Base-by-base conservation (phyloP, 2,113 vertebrate genomes). In the Oryzias javanicus region DNA sequence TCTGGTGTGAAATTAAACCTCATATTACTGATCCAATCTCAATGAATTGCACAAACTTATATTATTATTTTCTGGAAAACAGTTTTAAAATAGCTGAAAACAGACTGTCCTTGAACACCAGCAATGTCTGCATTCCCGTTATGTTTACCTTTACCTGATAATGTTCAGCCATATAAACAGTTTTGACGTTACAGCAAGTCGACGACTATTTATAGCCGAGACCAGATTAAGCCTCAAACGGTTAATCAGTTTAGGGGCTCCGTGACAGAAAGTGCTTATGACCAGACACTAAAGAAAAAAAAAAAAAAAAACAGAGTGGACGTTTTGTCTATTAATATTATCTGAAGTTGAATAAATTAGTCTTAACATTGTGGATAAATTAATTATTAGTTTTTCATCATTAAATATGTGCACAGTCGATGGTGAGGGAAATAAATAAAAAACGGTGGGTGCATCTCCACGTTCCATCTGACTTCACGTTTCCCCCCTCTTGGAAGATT, bases 161-260 rank as follows among this genome's bases (percentile, higher is more conserved):
- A 6, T 71, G 51, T 24, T 51, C 19, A 6, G 4, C 22, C 41
- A 42, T 53, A 19, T 29, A 14, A 44, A 53, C 14, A n/a, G n/a
- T 40, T 49, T 59, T 61, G 29, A 27, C 55, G n/a, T 20, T 35
- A 14, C 40, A 47, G 8, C 17, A 2, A 54, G 24, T 60, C 12
- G 67, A 73, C 40, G 7, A 17, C 63, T 88, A 82, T 86, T 86
- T 84, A 78, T 76, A 80, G 88, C 3, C 22, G 52, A 72, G 56
- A 50, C 60, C 74, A 68, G 67, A 74, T 70, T 83, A 76, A 70
- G 70, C 74, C 69, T 63, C 56, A 71, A 83, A 81, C 67, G 66
- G 76, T 74, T 88, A 88, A 86, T 84, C 80, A 86, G 80, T 73
- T 87, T 79, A 89, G 71, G 69, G 74, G 78, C 81, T 84, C 73